Conservation (phyloP, 2,888 invertebrate genomes). For the Sarcophaga rosellei region DNA sequence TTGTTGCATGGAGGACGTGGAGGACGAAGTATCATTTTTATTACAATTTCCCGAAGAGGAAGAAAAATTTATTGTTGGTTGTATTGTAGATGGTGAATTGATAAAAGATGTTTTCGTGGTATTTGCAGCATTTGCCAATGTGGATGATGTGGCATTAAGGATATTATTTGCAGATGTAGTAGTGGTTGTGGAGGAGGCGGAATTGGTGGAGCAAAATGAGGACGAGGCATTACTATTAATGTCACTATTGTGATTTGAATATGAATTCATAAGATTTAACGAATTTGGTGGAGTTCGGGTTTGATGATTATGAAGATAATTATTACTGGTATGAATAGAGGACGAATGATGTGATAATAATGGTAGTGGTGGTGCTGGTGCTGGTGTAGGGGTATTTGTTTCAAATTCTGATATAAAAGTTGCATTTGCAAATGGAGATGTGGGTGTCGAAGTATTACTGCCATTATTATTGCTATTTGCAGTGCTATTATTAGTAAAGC, state of each 20-base stretch:
- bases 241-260: conserved; percentile 14
- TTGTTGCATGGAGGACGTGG: conserved; percentile 58
- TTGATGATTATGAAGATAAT: conserved; percentile 64
- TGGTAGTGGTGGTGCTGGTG: conserved; percentile 41
- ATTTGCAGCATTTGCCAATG: conserved; percentile 57
- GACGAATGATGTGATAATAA: conserved; percentile 33
- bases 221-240: conserved; percentile 37
- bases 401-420: conserved; percentile 77
- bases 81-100: conserved; percentile 66
- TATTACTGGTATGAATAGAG: conserved; percentile 37
- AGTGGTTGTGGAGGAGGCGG: conserved; percentile 44
- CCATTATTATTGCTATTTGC: conserved; percentile 55
- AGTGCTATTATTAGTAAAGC: conserved; percentile 71
- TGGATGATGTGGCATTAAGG: conserved; percentile 47
- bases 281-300: conserved; percentile 69
- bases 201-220: conserved; percentile 32
- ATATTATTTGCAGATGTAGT: conserved; percentile 18
- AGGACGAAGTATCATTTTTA: conserved; percentile 54
- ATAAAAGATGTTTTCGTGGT: conserved; percentile 45
- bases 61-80: conserved; percentile 71
- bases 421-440: conserved; percentile 72
- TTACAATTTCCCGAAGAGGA: conserved; percentile 62
- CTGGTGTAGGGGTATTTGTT: conserved; percentile 41
- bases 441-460: conserved; percentile 64
- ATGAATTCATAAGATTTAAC: conserved; percentile 63